Base-by-base conservation (phyloP, 2,888 invertebrate species). In the Ormyrus thymus region DNA sequence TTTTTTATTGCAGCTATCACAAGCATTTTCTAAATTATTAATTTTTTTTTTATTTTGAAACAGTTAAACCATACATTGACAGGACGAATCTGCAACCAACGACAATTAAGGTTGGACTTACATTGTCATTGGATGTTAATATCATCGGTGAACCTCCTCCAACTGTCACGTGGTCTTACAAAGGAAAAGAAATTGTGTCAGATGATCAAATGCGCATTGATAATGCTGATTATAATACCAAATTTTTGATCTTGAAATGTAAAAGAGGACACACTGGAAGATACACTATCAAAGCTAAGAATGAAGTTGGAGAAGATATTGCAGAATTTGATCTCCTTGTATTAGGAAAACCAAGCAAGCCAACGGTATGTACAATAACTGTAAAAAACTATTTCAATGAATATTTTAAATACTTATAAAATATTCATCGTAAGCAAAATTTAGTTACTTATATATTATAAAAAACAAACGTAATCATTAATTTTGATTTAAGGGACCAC, bases 61-160 rank as follows among this genome's bases (percentile, higher is more conserved):
- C 50, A 97, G 97, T 98, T 89, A 97, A 97, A 92, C 98, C 98
- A 78, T 94, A 95, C 86, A 98, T 98, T 89, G 97, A 98, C 89
- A 94, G 97, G 83, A 96, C 96, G 15, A 97, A 97, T 90, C 91
- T 98, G 70, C 95, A 96, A 86, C 93, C 94, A n/a, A 90, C 97
- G 3, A 93, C 93, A 1, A 95, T 98, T 59, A 98, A 98, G 90
- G 95, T 95, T 81, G 98, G 98, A 56, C 94, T 98, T 61, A 95
- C 96, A 0, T 94, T 98, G 64, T 95, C 94, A 45, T 91, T 98
- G 80, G 97, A 98, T 89, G 93, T 98, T 48, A 96, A 97, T 86
- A 95, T 97, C 66, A 95, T 95, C 87, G 98, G 98, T 81, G 98
- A 98, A 91, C 98, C 98, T 7, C 95, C 97, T 73, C 98, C 99